These are phyloP conservation scores for Trichomalopsis sarcophagae DNA, from an alignment of 1,140 invertebrate species.

Conservation along the genomic window DNA sequence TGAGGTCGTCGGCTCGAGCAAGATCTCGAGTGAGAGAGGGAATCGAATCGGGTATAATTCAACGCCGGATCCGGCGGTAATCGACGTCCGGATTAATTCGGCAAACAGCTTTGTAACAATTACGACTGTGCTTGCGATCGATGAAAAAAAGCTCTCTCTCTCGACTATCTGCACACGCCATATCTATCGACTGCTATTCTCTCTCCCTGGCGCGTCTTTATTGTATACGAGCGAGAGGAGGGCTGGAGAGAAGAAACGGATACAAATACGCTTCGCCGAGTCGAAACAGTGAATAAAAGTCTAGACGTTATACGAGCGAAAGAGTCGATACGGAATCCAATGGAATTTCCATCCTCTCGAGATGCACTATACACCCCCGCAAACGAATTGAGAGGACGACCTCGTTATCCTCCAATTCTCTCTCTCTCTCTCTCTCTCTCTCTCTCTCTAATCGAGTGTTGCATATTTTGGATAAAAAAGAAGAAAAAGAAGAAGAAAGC, in stretches of 20 bases:
- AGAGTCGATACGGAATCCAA: conserved; percentile 18
- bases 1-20: conserved; percentile 12
- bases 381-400: too few species aligned
- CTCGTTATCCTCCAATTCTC: too few species aligned
- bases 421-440: too few species aligned
- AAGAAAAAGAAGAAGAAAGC: background rate
- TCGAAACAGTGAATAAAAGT: conserved; percentile 23
- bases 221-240: background rate
- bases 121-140: background rate
- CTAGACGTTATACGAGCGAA: conserved; percentile 19
- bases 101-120: background rate
- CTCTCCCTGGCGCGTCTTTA: background rate
- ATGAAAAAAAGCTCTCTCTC: background rate
- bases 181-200: background rate
- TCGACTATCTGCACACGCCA: too few species aligned
- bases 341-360: background rate
- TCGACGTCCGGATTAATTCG: conserved; percentile 32
- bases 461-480: background rate
- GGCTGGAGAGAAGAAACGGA: background rate
- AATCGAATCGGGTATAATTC: conserved; percentile 44
- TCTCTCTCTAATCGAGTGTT: too few species aligned
- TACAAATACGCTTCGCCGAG: background rate
- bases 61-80: conserved; percentile 24
- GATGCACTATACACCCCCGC: background rate
- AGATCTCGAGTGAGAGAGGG: background rate